Evolutionary conservation across 2,113 vertebrate genomes (phyloP).

Genomic region (Odocoileus virginianus): DNA sequence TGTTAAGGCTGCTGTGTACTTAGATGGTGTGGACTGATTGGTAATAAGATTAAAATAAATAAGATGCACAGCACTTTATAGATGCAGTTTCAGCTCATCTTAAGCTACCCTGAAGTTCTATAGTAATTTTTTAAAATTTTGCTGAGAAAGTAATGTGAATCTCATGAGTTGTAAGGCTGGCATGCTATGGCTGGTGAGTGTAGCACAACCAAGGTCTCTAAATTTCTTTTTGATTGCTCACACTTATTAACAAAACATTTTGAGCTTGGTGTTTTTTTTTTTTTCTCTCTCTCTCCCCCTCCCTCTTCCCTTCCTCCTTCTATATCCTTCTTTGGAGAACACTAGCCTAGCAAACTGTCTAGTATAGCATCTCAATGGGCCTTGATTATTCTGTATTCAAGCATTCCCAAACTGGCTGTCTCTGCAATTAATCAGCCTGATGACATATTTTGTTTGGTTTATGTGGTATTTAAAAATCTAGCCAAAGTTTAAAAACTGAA

Average conservation of each 20-base stretch:
- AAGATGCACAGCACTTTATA: neutral
- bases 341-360: neutral
- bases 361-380: neutral
- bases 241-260: neutral
- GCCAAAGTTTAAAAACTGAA: neutral
- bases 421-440: neutral
- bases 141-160: neutral
- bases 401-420: neutral
- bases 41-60: neutral
- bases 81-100: neutral
- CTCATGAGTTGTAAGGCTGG: too few relatives aligned
- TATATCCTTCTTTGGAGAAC: neutral
- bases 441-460: neutral
- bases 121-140: neutral
- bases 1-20: neutral
- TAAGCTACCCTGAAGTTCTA: neutral
- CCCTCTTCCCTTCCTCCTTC: neutral
- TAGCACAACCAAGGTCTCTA: neutral
- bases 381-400: neutral
- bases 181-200: neutral
- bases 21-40: neutral
- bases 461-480: neutral
- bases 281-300: neutral
- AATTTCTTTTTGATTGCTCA: neutral
- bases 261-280: neutral